Percentiles rank a stretch among this genome's conserved stretches.
phyloP scores from a whole-genome alignment of 2,888 invertebrate species.

The Lithophane socia region DNA sequence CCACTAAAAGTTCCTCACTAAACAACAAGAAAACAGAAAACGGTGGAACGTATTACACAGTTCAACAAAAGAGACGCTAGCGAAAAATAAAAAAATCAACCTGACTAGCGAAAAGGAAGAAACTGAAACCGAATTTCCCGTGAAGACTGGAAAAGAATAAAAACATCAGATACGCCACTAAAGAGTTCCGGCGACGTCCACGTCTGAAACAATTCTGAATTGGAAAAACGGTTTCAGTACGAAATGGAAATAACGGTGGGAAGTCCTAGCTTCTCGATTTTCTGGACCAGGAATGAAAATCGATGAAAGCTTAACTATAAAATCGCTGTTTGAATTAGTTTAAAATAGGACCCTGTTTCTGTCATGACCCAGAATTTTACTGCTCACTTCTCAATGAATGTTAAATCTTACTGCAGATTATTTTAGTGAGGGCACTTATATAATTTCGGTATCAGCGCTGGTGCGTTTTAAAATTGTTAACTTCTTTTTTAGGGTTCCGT shows the following conservation, averaged over 20 bases:
- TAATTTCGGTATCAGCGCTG: not conserved
- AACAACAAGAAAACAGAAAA: constrained; percentile 40
- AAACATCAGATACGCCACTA: constrained; percentile 59
- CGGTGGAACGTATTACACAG: constrained; percentile 39
- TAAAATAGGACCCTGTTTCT: constrained; percentile 13
- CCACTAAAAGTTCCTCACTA: constrained; percentile 28
- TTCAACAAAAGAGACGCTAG: constrained; percentile 38
- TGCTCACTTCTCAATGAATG: not conserved
- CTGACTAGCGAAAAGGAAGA: constrained; percentile 60
- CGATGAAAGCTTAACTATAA: constrained; percentile 18
- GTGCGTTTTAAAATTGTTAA: not conserved
- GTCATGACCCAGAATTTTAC: not conserved
- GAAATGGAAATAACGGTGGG: constrained; percentile 54
- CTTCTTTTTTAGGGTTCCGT: not conserved
- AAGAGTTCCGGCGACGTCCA: constrained; percentile 54
- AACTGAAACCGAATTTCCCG: constrained; percentile 72
- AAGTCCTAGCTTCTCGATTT: constrained; percentile 46
- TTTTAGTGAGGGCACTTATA: not conserved
- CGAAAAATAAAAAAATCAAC: constrained; percentile 57
- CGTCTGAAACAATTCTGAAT: constrained; percentile 62
- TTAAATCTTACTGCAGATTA: not conserved
- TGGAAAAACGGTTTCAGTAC: constrained; percentile 53
- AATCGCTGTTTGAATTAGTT: constrained; percentile 22
- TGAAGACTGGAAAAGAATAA: constrained; percentile 64
- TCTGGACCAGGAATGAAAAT: constrained; percentile 13